Percentiles rank a stretch among this genome's conserved stretches.
These are phyloP conservation scores for Ophion obscuratus DNA, from an alignment of 2,888 invertebrate genomes.

Conservation along the genomic window DNA sequence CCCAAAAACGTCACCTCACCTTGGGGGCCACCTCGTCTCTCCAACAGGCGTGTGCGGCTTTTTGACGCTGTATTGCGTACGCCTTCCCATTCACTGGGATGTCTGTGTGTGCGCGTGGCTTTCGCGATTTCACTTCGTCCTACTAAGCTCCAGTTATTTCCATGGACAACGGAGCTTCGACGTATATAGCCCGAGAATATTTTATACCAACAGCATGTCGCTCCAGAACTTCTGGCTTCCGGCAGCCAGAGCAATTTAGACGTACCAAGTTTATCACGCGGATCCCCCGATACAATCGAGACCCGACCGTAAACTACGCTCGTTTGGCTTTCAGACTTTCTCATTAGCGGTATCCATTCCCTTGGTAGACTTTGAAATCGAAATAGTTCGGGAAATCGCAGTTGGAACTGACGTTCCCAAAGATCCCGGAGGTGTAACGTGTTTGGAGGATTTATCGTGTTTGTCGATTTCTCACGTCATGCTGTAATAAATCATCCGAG, in stretches of 20 bases:
- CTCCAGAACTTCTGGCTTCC: conserved; percentile 34
- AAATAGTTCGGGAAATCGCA: neutral
- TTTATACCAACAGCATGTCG: neutral
- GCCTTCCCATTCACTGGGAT: neutral
- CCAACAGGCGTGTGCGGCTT: conserved; percentile 9
- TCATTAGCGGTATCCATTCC: conserved; percentile 6
- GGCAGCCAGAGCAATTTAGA: conserved; percentile 3
- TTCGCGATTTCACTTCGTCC: conserved; percentile 47
- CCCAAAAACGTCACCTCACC: conserved; percentile 45
- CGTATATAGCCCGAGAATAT: conserved; percentile 30
- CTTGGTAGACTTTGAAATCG: too few relatives aligned
- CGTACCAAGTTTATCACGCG: conserved; percentile 42
- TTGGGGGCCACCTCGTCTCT: conserved; percentile 35
- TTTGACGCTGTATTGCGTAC: conserved; percentile 23
- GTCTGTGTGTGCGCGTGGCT: neutral
- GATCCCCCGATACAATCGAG: conserved; percentile 27
- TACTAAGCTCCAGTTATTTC: conserved; percentile 48
- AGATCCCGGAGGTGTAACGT: neutral
- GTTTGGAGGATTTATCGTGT: neutral
- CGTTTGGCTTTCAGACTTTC: conserved; percentile 25
- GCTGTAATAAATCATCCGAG: neutral
- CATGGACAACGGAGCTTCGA: conserved; percentile 49
- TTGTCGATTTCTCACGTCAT: neutral
- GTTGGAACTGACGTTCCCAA: neutral
- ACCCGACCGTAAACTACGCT: neutral